phyloP scores from a whole-genome alignment of 2,113 vertebrate species.

The Perca fluviatilis region DNA sequence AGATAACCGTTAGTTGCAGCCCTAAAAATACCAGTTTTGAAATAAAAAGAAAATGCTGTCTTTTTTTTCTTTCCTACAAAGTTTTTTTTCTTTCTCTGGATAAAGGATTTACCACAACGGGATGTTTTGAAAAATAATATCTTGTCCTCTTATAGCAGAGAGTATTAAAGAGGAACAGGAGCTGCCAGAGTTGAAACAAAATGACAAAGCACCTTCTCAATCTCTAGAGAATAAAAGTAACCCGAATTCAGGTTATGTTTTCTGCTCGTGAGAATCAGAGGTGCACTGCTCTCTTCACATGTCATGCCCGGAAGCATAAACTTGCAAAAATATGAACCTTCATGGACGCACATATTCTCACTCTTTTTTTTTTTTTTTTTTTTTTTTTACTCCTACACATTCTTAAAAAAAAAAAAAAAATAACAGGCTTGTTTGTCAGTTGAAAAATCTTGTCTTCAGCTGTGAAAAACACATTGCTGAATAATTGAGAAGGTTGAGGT shows the following conservation, averaged over 20 bases:
- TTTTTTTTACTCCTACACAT: neutral
- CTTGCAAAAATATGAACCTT: neutral
- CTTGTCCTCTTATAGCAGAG: neutral
- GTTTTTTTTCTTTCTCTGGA: neutral
- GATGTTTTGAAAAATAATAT: neutral
- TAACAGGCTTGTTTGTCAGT: constrained; percentile 9
- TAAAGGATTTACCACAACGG: neutral
- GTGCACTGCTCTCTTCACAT: neutral
- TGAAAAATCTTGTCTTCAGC: constrained; percentile 24
- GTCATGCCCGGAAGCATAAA: neutral
- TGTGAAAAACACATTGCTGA: constrained; percentile 20
- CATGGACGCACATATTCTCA: neutral
- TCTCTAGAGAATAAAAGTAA: neutral
- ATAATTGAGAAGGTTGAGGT: constrained; percentile 52
- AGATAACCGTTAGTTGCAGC: neutral
- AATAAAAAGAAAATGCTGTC: neutral
- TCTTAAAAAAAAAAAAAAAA: constrained; percentile 18
- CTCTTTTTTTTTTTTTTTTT: no score
- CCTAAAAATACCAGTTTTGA: neutral
- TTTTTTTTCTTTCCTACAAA: neutral
- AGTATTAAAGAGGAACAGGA: neutral
- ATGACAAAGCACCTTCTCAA: neutral
- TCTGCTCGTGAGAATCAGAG: no score
- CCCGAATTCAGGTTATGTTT: neutral
- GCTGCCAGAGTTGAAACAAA: neutral